phyloP scores from a whole-genome alignment of 1,140 invertebrate genomes.

The Scaptomyza montana region DNA sequence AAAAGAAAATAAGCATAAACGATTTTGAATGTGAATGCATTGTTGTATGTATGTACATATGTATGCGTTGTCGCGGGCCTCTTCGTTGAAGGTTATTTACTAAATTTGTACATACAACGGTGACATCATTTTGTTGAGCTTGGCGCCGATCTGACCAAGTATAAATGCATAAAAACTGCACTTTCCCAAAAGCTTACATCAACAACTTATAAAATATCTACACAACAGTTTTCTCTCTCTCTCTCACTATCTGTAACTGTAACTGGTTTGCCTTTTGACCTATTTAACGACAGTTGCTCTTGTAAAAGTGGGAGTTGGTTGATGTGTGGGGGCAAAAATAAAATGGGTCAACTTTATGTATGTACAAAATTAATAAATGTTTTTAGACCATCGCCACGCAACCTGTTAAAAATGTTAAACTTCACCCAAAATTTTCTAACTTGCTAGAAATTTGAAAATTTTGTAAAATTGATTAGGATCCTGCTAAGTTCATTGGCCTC shows the following conservation, averaged over 20 bases:
- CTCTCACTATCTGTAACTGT: not conserved
- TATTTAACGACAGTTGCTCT: not conserved
- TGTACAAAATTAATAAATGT: not conserved
- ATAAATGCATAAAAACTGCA: constrained; percentile 4
- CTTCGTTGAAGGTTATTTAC: constrained; percentile 13
- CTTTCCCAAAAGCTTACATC: constrained; percentile 14
- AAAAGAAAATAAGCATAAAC: constrained; percentile 29
- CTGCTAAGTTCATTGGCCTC: too few relatives aligned
- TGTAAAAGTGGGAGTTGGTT: not conserved
- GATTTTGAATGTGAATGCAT: not conserved
- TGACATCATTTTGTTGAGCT: constrained; percentile 62
- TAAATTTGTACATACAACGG: not conserved
- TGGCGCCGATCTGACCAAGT: not conserved
- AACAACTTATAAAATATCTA: not conserved
- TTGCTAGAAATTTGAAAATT: too few relatives aligned
- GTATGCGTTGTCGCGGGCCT: constrained; percentile 15
- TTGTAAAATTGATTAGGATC: too few relatives aligned
- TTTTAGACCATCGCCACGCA: constrained; percentile 43
- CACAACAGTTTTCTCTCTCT: not conserved
- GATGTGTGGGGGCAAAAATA: not conserved
- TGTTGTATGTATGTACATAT: not conserved
- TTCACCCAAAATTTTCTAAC: not conserved
- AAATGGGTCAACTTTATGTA: constrained; percentile 59
- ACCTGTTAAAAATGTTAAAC: constrained; percentile 38
- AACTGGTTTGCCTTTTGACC: constrained; percentile 9